Conservation (phyloP, 2,797 vertebrate species). For the Gambusia yucatana region DNA sequence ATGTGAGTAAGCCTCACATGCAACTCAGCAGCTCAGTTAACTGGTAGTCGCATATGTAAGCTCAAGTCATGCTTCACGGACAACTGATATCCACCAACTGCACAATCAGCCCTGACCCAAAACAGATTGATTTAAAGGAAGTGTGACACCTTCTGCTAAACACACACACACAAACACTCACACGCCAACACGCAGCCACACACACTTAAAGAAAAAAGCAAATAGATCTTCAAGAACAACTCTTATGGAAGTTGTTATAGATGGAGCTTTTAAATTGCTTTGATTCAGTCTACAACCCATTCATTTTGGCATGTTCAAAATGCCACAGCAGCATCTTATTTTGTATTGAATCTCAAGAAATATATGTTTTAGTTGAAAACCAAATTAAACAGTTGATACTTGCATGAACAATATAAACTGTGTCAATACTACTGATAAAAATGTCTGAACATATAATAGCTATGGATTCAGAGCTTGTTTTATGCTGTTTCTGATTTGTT, state of each 20-base stretch:
- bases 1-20: conserved; percentile 53
- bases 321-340: background rate
- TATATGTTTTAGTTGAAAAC: too few species aligned
- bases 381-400: background rate
- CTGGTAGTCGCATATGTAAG: conserved; percentile 69
- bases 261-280: background rate
- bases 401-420: background rate
- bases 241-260: background rate
- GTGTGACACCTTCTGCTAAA: conserved; percentile 51
- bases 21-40: conserved; percentile 66
- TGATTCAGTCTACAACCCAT: background rate
- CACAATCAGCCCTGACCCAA: conserved; percentile 70
- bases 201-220: conserved; percentile 8
- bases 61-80: conserved; percentile 62
- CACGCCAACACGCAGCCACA: background rate
- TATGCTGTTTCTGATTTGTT: background rate
- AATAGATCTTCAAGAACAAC: conserved; percentile 34
- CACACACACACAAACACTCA: conserved; percentile 1
- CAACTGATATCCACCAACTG: conserved; percentile 70
- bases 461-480: background rate
- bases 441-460: background rate
- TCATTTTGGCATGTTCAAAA: background rate
- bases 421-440: background rate
- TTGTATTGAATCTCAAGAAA: background rate
- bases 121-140: conserved; percentile 65